Evolutionary conservation across 2,797 vertebrate species (phyloP).

Genomic region (Chaetophractus vellerosus): DNA sequence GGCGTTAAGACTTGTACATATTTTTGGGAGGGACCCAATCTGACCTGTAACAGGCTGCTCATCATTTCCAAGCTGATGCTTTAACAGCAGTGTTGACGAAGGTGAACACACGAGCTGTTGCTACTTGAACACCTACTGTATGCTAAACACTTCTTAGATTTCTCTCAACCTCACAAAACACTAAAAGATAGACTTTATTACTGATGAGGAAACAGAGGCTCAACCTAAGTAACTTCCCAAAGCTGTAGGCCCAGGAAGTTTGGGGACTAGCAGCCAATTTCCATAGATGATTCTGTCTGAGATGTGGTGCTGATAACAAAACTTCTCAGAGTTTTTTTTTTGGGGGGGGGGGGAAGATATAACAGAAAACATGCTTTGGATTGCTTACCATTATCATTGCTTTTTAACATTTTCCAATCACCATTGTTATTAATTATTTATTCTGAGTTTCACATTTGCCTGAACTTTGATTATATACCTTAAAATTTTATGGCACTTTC

Average conservation of each 20-base stretch:
- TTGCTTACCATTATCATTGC: not conserved
- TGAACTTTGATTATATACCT: conserved; percentile 23
- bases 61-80: not conserved
- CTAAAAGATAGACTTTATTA: not conserved
- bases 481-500: not conserved
- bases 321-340: conserved; percentile 30
- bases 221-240: not conserved
- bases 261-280: not conserved
- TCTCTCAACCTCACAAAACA: not conserved
- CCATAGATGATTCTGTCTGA: not conserved
- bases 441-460: conserved; percentile 35
- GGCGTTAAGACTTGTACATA: too few relatives aligned
- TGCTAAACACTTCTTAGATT: not conserved
- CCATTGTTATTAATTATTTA: not conserved
- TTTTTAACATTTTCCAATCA: conserved; percentile 35
- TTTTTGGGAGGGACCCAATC: too few relatives aligned
- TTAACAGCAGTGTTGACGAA: not conserved
- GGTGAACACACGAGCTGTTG: not conserved
- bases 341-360: not conserved
- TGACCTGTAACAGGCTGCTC: not conserved
- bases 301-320: not conserved
- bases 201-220: not conserved
- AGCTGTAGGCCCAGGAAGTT: not conserved
- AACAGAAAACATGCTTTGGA: not conserved
- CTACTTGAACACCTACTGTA: not conserved